phyloP scores from a whole-genome alignment of 2,888 invertebrate species.

The Pedicia rivosa region DNA sequence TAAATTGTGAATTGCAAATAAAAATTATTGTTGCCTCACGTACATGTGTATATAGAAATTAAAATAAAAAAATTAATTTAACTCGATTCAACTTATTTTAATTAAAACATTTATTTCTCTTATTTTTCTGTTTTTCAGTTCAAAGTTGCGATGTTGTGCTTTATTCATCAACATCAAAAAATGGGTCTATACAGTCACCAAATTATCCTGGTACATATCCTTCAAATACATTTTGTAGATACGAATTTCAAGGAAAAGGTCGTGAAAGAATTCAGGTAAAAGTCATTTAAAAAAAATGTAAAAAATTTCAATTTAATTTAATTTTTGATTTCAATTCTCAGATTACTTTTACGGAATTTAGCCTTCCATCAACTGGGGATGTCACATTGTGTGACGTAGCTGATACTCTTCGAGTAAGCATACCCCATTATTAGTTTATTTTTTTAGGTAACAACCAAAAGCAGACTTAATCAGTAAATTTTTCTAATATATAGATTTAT shows the following conservation, averaged over 20 bases:
- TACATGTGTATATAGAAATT: no score
- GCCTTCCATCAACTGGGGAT: slow-evolving; percentile 23
- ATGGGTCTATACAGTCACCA: slow-evolving; percentile 71
- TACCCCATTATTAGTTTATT: no score
- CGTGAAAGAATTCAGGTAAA: slow-evolving; percentile 72
- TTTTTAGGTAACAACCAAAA: no score
- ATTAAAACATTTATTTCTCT: no score
- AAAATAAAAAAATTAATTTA: no score
- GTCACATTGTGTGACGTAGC: slow-evolving; percentile 21
- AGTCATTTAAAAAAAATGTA: slow-evolving; percentile 2
- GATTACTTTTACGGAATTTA: slow-evolving; percentile 28
- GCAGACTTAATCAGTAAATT: neutral
- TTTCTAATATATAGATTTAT: neutral
- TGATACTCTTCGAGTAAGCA: slow-evolving; percentile 21
- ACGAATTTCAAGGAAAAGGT: slow-evolving; percentile 75
- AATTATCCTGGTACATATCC: slow-evolving; percentile 75
- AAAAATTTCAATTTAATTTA: neutral
- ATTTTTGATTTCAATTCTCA: slow-evolving; percentile 11
- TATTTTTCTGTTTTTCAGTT: slow-evolving; percentile 38
- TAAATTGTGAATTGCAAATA: no score
- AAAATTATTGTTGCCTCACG: no score
- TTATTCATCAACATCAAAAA: slow-evolving; percentile 62
- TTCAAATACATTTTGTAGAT: slow-evolving; percentile 65
- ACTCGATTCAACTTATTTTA: no score
- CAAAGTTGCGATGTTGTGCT: slow-evolving; percentile 63